Evolutionary conservation across 1,140 invertebrate genomes (phyloP).

Genomic region (Acyrthosiphon pisum): DNA sequence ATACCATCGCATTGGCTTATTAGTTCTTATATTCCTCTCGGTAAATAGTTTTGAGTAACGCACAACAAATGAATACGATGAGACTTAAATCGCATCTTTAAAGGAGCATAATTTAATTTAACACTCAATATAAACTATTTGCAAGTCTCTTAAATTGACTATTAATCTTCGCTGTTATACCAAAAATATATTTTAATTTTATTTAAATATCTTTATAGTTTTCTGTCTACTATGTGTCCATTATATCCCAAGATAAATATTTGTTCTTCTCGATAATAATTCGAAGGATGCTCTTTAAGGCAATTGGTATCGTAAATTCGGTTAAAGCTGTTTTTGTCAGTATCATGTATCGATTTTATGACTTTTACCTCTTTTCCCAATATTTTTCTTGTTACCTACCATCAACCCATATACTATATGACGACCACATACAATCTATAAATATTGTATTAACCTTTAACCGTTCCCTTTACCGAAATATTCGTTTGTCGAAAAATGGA

Average conservation of each 20-base stretch:
- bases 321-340: not conserved
- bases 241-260: not conserved
- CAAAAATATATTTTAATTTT: not conserved
- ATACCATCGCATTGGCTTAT: not conserved
- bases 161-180: not conserved
- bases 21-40: not conserved
- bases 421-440: not conserved
- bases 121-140: not conserved
- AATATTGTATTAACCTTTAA: slow-evolving; percentile 6
- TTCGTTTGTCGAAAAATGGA: not conserved
- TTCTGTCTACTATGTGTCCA: not conserved
- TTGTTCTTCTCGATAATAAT: not conserved
- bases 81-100: not conserved
- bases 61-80: not conserved
- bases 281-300: not conserved
- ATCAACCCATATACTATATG: not conserved
- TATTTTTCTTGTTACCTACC: not conserved
- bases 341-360: not conserved
- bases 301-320: slow-evolving; percentile 17
- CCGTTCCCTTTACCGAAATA: not conserved
- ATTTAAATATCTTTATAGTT: not conserved
- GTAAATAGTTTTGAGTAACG: not conserved
- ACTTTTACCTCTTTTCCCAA: not conserved
- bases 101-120: not conserved
- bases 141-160: not conserved